phyloP scores from a whole-genome alignment of 2,888 invertebrate species.

The Limnephilus auricula region DNA sequence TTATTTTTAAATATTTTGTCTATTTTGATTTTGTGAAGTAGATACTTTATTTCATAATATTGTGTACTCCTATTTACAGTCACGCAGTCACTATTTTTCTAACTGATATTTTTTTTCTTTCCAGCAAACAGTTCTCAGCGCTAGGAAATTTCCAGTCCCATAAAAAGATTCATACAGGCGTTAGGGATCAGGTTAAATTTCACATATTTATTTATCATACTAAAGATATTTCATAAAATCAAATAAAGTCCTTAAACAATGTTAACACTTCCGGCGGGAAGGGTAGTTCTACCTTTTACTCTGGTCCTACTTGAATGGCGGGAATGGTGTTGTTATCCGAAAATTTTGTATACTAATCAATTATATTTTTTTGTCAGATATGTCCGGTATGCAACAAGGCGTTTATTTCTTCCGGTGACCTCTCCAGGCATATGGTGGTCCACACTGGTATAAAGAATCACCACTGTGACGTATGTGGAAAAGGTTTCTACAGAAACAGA shows the following conservation, averaged over 20 bases:
- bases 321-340: too few relatives aligned
- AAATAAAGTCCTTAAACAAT: too few relatives aligned
- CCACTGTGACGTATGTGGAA: constrained; percentile 79
- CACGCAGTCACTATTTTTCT: neutral
- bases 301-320: too few relatives aligned
- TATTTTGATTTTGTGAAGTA: too few relatives aligned
- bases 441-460: constrained; percentile 79
- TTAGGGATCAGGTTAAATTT: constrained; percentile 77
- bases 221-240: neutral
- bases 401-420: constrained; percentile 80
- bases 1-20: too few relatives aligned
- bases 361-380: constrained; percentile 69
- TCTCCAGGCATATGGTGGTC: constrained; percentile 79
- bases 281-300: too few relatives aligned
- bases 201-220: too few relatives aligned
- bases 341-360: too few relatives aligned
- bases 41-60: too few relatives aligned
- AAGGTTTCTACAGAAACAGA: constrained; percentile 77
- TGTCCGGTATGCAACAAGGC: constrained; percentile 79
- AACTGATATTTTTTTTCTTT: constrained; percentile 44
- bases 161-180: constrained; percentile 80
- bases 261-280: neutral
- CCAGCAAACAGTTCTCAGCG: constrained; percentile 79
- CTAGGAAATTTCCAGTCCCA: constrained; percentile 81
- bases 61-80: too few relatives aligned